Evolutionary conservation across 2,888 invertebrate genomes (phyloP).

Genomic region (Dioctria rufipes): DNA sequence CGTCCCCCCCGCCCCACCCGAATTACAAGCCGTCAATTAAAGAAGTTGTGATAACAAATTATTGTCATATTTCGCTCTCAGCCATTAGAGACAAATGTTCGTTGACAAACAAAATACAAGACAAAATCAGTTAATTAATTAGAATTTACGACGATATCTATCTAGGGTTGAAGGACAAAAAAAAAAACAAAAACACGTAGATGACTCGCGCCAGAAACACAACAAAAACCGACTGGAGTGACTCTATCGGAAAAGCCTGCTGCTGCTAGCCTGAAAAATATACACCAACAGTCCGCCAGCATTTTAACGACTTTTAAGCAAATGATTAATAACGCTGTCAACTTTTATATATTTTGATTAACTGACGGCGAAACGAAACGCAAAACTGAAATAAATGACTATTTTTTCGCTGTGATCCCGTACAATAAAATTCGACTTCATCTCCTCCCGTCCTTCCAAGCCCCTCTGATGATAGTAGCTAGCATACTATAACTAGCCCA

Average conservation of each 20-base stretch:
- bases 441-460: background rate
- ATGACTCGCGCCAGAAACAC: background rate
- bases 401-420: slow-evolving; percentile 20
- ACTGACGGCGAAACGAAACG: slow-evolving; percentile 58
- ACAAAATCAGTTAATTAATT: slow-evolving; percentile 53
- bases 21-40: slow-evolving; percentile 3
- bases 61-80: slow-evolving; percentile 33
- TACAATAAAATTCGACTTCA: background rate
- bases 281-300: slow-evolving; percentile 39
- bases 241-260: slow-evolving; percentile 29
- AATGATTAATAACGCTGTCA: slow-evolving; percentile 59
- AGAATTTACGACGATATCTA: slow-evolving; percentile 33
- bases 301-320: slow-evolving; percentile 57
- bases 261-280: background rate
- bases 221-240: background rate
- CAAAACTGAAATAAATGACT: slow-evolving; percentile 59
- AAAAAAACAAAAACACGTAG: too few species aligned
- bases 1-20: background rate
- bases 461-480: background rate
- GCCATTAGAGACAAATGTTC: slow-evolving; percentile 52
- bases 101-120: slow-evolving; percentile 51
- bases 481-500: too few species aligned
- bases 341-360: slow-evolving; percentile 59
- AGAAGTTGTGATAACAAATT: slow-evolving; percentile 36
- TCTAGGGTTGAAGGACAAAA: background rate